phyloP scores from a whole-genome alignment of 2,113 vertebrate genomes.

The Montifringilla adamsi region DNA sequence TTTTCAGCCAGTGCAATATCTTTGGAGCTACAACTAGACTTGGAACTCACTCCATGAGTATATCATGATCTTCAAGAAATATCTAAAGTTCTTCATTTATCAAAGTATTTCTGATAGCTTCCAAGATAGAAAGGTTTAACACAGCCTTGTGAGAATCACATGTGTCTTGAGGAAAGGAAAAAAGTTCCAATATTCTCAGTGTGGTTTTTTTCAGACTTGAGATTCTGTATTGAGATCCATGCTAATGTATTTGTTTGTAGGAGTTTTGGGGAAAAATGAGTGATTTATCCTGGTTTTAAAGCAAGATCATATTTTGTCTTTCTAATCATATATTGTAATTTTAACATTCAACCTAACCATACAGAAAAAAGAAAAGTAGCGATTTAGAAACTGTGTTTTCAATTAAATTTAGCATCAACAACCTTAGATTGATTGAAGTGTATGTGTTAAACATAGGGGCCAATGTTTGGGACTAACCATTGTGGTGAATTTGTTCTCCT shows the following conservation, averaged over 20 bases:
- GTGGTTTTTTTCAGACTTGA: not conserved
- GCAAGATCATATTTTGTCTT: not conserved
- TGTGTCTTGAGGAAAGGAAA: not conserved
- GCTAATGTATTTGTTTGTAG: not conserved
- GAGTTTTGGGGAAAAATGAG: not conserved
- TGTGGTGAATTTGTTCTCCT: not conserved
- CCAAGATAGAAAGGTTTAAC: not conserved
- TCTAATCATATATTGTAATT: not conserved
- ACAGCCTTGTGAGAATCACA: not conserved
- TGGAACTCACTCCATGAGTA: not conserved
- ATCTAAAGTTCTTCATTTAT: conserved; percentile 37
- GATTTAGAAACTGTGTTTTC: not conserved
- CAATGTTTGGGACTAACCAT: not conserved
- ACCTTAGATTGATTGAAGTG: not conserved
- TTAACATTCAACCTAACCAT: not conserved
- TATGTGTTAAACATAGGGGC: fast-evolving
- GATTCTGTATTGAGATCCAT: not conserved
- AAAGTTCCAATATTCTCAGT: not conserved
- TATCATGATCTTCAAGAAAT: conserved; percentile 40
- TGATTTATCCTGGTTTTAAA: not conserved
- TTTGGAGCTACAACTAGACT: conserved; percentile 42
- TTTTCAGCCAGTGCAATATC: conserved; percentile 47
- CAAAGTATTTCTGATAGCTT: conserved; percentile 41
- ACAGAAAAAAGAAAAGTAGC: not conserved
- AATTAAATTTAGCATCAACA: not conserved